Base-by-base conservation (phyloP, 2,113 vertebrate species). In the Sisor rabdophorus region DNA sequence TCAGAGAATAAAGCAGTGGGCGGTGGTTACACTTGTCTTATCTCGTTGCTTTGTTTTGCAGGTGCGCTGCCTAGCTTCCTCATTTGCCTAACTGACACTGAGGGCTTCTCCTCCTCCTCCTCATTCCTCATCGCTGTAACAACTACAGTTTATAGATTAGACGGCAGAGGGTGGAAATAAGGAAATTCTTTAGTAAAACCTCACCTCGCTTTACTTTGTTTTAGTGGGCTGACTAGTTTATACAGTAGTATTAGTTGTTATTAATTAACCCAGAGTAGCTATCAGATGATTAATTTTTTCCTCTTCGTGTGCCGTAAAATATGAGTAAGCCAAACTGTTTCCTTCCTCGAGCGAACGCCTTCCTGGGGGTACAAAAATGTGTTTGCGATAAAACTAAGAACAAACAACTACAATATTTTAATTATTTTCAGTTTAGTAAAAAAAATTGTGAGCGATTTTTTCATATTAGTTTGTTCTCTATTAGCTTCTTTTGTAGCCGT, bases 201-300 rank as follows among this genome's bases (percentile, higher is more conserved):
- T 11, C 36, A 58, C 24, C 30, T 16, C 36, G 15, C n/a, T 64
- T 58, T 9, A 59, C 12, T 4, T 50, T 68, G 71, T 77, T 81
- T 82, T 81, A 87, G 85, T 85, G 58, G 76, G 85, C 81, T 60
- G 79, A 82, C 79, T 84, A 83, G 84, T 85, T 84, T 81, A 73
- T 79, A 84, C 54, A 2, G 52, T 74, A 64, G 30, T 84, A 87
- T 87, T 89, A 84, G 84, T 64, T 68, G 83, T 87, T 89, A 88
- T 84, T 89, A 67, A 87, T 85, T 89, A 86, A 89, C 86, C 53
- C 11, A 2, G 80, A 82, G 61, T 76, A 75, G 64, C 54, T 79
- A 77, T 44, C 68, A 67, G 68, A 73, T 11, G 40, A 10, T 53
- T 82, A 77, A 79, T 75, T 80, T 77, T 78, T 55, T 55, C 24